Conservation (phyloP, 1,140 invertebrate species). For the Apis mellifera region Amel_HAv3.1 CM009936.2:2970501-2971000, state of each 20-base stretch:
- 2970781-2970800: neutral
- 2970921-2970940: constrained; percentile 41
- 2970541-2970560: neutral
- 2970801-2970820: neutral
- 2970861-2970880: neutral
- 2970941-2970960: constrained; percentile 49
- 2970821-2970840: neutral
- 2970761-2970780: no score
- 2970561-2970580: neutral
- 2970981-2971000: constrained; percentile 41
- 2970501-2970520: neutral
- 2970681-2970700: neutral
- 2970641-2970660: neutral
- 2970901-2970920: constrained; percentile 28
- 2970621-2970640: neutral
- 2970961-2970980: constrained; percentile 3
- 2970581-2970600: neutral
- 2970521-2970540: neutral
- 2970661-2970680: neutral
- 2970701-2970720: neutral
- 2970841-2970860: neutral
- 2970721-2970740: neutral
- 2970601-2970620: neutral
- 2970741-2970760: neutral
- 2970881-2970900: constrained; percentile 45